Base-by-base conservation (phyloP, 1,140 invertebrate species). In the Drosophila ogumai region DNA sequence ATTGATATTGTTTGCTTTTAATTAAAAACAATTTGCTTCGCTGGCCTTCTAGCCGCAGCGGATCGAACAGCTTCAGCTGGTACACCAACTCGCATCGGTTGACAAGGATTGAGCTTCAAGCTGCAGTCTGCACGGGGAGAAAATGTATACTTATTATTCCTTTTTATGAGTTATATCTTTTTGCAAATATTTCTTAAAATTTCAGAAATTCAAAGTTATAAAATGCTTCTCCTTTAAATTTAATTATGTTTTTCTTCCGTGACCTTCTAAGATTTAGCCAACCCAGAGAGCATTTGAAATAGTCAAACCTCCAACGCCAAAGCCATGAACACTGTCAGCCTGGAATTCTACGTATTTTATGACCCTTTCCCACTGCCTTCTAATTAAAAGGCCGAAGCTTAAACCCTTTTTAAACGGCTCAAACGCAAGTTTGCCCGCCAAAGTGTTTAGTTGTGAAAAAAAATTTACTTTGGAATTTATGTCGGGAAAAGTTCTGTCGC, bases 21-120 rank as follows among this genome's bases (percentile, higher is more conserved):
- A 88, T 88, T 88, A 88, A 88, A 88, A 88, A 90, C 84, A 88
- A 85, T 88, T 88, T 88, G 84, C 84, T 90, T 85, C 84, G 84
- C 85, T 88, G 85, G 85, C 85, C 81, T 86, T 72, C 84, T 78
- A 84, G 84, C 84, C 84, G 76, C 50, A 74, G 84, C 63, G 59
- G 69, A 79, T 68, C 49, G 75, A 72, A 49, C 56, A 59, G 56
- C 50, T 60, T 38, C 54, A 40, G 12, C 44, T 38, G 50, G 59
- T 46, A 60, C 60, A 38, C 40, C 32, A 61, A 15, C 32, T 69
- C 66, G 12, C 63, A 75, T 50, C 28, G 58, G 60, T 65, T 28
- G 44, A 49, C 65, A 71, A 50, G 66, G 31, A 49, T 43, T 54
- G 44, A 56, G 66, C n/a, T 52, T 25, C 44, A 6, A 40, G 25